phyloP scores from a whole-genome alignment of 1,140 invertebrate genomes.

The Scaptomyza graminum region DNA sequence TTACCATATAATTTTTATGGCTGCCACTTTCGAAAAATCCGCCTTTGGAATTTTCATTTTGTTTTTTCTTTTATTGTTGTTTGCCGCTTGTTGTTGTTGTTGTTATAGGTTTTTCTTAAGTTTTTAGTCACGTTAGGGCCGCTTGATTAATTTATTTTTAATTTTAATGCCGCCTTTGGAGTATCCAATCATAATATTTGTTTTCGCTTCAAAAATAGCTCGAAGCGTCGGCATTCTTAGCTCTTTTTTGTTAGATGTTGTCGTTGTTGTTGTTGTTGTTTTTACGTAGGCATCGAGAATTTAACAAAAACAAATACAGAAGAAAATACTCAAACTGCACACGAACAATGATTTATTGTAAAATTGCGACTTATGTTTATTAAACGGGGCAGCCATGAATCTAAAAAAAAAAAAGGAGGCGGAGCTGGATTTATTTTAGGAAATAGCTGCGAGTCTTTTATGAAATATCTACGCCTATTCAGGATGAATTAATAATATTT shows the following conservation, averaged over 20 bases:
- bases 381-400: conserved; percentile 27
- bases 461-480: conserved; percentile 15
- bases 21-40: conserved; percentile 34
- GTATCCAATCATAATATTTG: conserved; percentile 55
- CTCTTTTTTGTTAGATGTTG: conserved; percentile 10
- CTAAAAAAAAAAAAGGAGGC: background rate
- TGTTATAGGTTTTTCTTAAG: background rate
- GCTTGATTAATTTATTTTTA: conserved; percentile 59
- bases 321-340: conserved; percentile 8
- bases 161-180: conserved; percentile 43
- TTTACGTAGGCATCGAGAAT: background rate
- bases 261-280: conserved; percentile 7
- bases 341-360: conserved; percentile 52
- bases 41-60: conserved; percentile 6
- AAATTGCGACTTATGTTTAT: conserved; percentile 48
- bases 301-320: conserved; percentile 4
- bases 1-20: conserved; percentile 35
- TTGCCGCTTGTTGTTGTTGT: conserved; percentile 2
- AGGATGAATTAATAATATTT: conserved; percentile 13
- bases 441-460: conserved; percentile 25
- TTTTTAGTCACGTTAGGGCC: conserved; percentile 37
- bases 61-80: background rate
- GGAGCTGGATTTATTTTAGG: conserved; percentile 12
- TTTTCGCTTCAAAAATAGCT: conserved; percentile 17
- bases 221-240: conserved; percentile 36